A percentile compares a stretch with the other conserved stretches of the same genome.
These are phyloP conservation scores for Gymnocypris eckloni DNA, from an alignment of 2,797 vertebrate species.

Conservation along the genomic window DNA sequence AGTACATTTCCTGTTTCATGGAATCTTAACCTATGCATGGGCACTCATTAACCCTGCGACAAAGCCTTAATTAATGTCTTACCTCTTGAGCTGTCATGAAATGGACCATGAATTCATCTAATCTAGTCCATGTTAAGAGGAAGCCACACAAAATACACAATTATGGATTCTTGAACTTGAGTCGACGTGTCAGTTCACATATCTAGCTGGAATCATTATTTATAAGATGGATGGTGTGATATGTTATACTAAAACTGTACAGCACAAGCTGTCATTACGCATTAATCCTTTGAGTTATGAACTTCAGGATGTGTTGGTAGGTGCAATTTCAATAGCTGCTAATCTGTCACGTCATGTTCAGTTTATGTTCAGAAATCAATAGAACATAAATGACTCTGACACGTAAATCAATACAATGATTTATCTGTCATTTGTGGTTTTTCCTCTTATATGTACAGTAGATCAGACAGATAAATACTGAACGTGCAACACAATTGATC, in stretches of 20 bases:
- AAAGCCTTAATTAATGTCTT: constrained; percentile 28
- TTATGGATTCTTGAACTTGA: neutral
- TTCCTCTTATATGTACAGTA: neutral
- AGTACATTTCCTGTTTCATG: neutral
- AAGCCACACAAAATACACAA: constrained; percentile 3
- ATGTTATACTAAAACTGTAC: neutral
- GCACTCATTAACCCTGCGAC: constrained; percentile 21
- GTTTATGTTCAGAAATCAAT: constrained; percentile 67
- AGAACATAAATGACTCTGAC: constrained; percentile 85
- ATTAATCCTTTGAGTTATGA: neutral
- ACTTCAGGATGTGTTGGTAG: constrained; percentile 5
- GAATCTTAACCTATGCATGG: constrained; percentile 8
- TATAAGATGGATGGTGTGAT: neutral
- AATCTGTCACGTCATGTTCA: constrained; percentile 39
- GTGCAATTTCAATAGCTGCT: constrained; percentile 38
- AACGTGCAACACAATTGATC: neutral
- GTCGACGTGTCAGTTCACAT: neutral
- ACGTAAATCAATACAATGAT: constrained; percentile 88
- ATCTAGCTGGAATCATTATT: neutral
- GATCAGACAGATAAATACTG: neutral
- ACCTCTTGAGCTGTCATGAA: constrained; percentile 16
- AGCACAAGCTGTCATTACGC: neutral
- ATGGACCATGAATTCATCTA: constrained; percentile 22
- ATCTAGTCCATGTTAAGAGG: constrained; percentile 4
- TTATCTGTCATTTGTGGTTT: constrained; percentile 72